Evolutionary conservation across 2,888 invertebrate genomes (phyloP), one percentile per base, ranked within the genome.

Genomic region (Laspeyria flexula): DNA sequence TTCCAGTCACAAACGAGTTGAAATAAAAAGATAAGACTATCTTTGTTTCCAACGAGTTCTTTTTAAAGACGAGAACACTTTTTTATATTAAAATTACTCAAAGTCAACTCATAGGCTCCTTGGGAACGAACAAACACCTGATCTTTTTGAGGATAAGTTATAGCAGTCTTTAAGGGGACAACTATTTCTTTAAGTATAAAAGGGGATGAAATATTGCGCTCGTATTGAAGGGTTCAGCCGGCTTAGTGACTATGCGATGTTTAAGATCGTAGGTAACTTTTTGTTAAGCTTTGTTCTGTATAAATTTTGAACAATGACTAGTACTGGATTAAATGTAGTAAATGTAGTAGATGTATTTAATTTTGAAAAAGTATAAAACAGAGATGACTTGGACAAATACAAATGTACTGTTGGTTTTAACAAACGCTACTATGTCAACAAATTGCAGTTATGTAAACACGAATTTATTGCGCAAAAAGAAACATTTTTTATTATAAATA

Each of bases 111-210:
- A 12, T 33, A 33, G 33, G 3, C 5, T 30, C 30, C 33, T 33
- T 33, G 15, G 33, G 1, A 11, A 33, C 16, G 15, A 15, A 33
- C 12, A 10, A 62, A 69, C 72, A 74, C 74, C 75, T 79, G 77
- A 75, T 71, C 67, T 67, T 55, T 64, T 64, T 60, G 58, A 55
- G 47, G 46, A 60, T 73, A 67, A 81, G 57, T 75, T 75, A 81
- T 73, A 51, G 65, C 57, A 62, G 71, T 71, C 63, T 71, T 73
- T 73, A 71, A 71, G 65, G 55, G 67, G 65, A 65, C 59, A 71
- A 71, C 73, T 77, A 75, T 75, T 75, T 66, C 67, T 70, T 70
- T 73, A 71, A 60, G 71, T 71, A 70, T 69, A 70, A 73, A 65
- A 60, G 45, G 63, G 61, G 61, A 57, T 68, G 69, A 41, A 73